Conservation (phyloP, 2,797 vertebrate genomes). For the Pantherophis alleghaniensis region DNA sequence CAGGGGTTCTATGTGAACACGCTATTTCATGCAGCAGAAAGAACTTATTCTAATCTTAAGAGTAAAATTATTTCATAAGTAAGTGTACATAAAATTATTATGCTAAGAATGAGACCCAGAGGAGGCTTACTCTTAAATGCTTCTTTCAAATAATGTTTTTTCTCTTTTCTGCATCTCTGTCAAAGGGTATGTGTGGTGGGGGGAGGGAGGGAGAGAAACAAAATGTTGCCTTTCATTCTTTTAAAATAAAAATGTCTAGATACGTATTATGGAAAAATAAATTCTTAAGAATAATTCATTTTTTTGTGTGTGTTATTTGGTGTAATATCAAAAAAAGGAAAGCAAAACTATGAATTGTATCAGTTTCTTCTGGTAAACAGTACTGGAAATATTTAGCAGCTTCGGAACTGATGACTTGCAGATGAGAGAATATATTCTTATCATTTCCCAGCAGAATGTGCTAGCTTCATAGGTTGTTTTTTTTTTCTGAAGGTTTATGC, state of each 20-base stretch:
- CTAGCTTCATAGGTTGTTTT: slow-evolving; percentile 59
- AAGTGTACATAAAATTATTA: no score
- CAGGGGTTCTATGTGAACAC: background rate
- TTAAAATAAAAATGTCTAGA: background rate
- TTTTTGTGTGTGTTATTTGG: slow-evolving; percentile 37
- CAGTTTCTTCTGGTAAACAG: slow-evolving; percentile 79
- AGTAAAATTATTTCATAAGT: background rate
- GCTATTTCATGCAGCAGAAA: background rate
- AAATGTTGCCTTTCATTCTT: background rate
- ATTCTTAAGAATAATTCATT: slow-evolving; percentile 20
- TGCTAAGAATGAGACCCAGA: background rate
- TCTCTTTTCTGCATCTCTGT: background rate
- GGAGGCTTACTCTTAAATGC: background rate
- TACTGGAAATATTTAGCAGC: slow-evolving; percentile 69
- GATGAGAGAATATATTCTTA: slow-evolving; percentile 67
- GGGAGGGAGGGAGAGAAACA: background rate
- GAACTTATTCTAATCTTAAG: background rate
- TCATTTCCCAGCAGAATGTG: slow-evolving; percentile 69
- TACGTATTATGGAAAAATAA: slow-evolving; percentile 41
- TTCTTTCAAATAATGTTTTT: background rate
- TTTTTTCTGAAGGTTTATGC: slow-evolving; percentile 55
- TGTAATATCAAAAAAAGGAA: slow-evolving; percentile 66
- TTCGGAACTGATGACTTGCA: slow-evolving; percentile 73
- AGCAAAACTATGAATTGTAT: slow-evolving; percentile 64
- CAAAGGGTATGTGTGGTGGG: background rate